Evolutionary conservation across 2,113 vertebrate genomes (phyloP).

Genomic region (Chloropsis hardwickii): DNA sequence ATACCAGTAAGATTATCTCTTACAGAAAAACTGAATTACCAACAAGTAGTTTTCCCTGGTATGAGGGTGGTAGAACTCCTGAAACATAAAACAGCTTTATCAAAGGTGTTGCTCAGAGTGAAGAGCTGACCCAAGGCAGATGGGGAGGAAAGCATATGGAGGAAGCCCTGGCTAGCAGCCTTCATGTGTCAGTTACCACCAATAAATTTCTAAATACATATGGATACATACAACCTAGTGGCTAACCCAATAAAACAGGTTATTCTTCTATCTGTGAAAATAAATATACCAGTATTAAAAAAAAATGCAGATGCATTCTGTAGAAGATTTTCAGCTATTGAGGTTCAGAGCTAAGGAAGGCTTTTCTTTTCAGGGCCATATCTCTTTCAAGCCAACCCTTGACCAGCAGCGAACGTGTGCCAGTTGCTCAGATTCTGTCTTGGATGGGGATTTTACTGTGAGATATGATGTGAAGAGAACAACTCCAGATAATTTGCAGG

Average conservation of each 20-base stretch:
- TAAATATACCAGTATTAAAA: not conserved
- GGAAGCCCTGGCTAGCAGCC: not conserved
- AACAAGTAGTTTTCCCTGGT: not conserved
- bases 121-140: not conserved
- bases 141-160: not conserved
- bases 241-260: not conserved
- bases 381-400: constrained; percentile 85
- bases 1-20: not conserved
- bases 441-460: constrained; percentile 87
- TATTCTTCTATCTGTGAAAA: not conserved
- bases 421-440: constrained; percentile 72
- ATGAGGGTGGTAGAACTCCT: not conserved
- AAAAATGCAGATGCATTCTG: not conserved
- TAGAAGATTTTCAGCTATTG: not conserved
- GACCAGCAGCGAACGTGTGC: constrained; percentile 83
- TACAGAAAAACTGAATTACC: not conserved
- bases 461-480: constrained; percentile 86
- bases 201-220: not conserved
- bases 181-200: not conserved
- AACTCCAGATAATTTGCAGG: constrained; percentile 79
- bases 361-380: constrained; percentile 74
- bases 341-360: not conserved
- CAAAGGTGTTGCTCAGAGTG: not conserved
- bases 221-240: not conserved
- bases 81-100: not conserved